Conservation (phyloP, 2,888 invertebrate species). For the Agriopis marginaria region DNA sequence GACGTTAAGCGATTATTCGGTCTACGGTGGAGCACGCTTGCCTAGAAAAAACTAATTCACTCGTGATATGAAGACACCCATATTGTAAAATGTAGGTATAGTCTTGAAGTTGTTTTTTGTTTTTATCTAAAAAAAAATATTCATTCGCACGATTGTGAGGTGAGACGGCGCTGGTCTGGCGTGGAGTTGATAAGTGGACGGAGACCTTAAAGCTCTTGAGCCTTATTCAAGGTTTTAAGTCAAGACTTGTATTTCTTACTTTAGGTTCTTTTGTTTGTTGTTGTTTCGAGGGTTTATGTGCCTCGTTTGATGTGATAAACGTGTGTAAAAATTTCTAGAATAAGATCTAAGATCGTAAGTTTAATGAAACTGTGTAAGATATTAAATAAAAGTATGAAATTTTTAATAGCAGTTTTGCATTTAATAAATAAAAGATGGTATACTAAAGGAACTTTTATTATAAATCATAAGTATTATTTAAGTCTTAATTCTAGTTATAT, state of each 20-base stretch:
- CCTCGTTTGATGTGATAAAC: constrained; percentile 5
- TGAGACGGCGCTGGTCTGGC: too few relatives aligned
- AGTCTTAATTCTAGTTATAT: constrained; percentile 25
- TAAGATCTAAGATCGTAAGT: constrained; percentile 15
- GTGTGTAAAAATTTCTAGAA: constrained; percentile 11
- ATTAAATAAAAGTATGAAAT: constrained; percentile 16
- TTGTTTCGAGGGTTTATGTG: background rate
- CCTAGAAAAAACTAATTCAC: too few relatives aligned
- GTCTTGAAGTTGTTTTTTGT: too few relatives aligned
- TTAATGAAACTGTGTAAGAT: constrained; percentile 37
- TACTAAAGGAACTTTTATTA: constrained; percentile 8
- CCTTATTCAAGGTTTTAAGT: too few relatives aligned
- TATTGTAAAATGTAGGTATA: too few relatives aligned
- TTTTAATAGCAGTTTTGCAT: background rate
- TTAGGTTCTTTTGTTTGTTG: background rate
- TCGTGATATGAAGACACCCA: too few relatives aligned
- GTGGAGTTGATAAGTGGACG: too few relatives aligned
- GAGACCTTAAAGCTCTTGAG: too few relatives aligned
- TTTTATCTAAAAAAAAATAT: too few relatives aligned
- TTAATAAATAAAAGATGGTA: constrained; percentile 4
- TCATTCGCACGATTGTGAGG: too few relatives aligned
- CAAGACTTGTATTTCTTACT: background rate
- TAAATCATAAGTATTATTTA: constrained; percentile 39
- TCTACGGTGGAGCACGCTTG: too few relatives aligned
- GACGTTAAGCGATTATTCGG: too few relatives aligned